A percentile compares a stretch with the other conserved stretches of the same genome.
phyloP scores from a whole-genome alignment of 2,888 invertebrate species.

The Oegoconia quadripuncta region DNA sequence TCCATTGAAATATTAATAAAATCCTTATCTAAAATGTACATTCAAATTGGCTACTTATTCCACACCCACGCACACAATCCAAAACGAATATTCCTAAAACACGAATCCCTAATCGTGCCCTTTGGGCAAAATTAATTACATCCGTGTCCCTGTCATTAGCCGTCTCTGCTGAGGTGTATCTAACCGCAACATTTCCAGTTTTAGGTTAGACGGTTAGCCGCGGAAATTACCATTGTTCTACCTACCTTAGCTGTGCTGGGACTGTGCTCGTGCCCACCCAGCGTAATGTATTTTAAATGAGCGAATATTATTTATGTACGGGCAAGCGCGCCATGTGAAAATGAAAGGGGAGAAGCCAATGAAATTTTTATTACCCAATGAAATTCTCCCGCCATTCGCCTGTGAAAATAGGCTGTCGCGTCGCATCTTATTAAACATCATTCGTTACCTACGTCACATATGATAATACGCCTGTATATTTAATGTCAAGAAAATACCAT shows the following conservation, averaged over 20 bases:
- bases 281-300: conserved; percentile 66
- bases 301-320: conserved; percentile 52
- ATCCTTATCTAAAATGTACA: conserved; percentile 3
- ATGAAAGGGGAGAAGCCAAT: conserved; percentile 42
- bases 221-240: conserved; percentile 49
- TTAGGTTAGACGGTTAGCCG: conserved; percentile 17
- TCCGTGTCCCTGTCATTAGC: conserved; percentile 15
- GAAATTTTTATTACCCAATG: conserved; percentile 42
- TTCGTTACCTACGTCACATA: neutral
- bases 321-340: conserved; percentile 41
- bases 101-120: conserved; percentile 18
- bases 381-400: conserved; percentile 30
- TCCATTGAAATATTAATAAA: no score
- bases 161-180: conserved; percentile 2
- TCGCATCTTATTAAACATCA: conserved; percentile 5
- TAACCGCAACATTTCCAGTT: conserved; percentile 10
- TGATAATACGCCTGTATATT: conserved; percentile 2
- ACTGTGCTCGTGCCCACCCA: conserved; percentile 40
- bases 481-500: conserved; percentile 4
- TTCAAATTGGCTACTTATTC: conserved; percentile 13
- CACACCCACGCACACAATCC: conserved; percentile 9
- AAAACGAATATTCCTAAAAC: conserved; percentile 16
- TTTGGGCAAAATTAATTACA: conserved; percentile 23
- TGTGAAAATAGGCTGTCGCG: conserved; percentile 8
- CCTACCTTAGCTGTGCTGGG: conserved; percentile 24